These are phyloP conservation scores for Hoplodrina blanda DNA, from an alignment of 2,888 invertebrate genomes.

Conservation along the genomic window DNA sequence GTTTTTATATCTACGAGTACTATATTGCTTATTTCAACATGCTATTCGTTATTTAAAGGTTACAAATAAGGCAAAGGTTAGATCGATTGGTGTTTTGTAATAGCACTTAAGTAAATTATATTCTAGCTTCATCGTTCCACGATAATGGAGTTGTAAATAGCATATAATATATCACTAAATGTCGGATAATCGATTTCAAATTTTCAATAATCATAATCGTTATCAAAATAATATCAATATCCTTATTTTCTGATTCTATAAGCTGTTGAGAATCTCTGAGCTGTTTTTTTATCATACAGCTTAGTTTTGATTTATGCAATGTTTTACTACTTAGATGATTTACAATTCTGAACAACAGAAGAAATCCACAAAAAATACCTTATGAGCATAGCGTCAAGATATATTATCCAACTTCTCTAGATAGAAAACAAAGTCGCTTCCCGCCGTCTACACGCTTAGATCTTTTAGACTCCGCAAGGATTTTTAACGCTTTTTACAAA, in stretches of 20 bases:
- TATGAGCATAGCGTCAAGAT: no score
- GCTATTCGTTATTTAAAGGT: slow-evolving; percentile 47
- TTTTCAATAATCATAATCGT: not conserved
- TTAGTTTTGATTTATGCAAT: not conserved
- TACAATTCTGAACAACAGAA: no score
- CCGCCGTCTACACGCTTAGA: no score
- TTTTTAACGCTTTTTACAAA: no score
- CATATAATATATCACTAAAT: not conserved
- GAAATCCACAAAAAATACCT: no score
- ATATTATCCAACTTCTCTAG: no score
- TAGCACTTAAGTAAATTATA: slow-evolving; percentile 39
- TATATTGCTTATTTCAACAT: slow-evolving; percentile 15
- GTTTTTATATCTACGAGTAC: slow-evolving; percentile 13
- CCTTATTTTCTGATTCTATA: slow-evolving; percentile 17
- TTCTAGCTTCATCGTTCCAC: slow-evolving; percentile 4
- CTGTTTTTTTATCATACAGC: slow-evolving; percentile 10
- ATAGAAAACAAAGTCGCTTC: no score
- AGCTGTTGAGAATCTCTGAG: not conserved
- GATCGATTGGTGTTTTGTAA: slow-evolving; percentile 35
- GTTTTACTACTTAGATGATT: not conserved
- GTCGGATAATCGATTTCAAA: slow-evolving; percentile 20
- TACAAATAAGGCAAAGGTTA: slow-evolving; percentile 43
- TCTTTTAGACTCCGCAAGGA: no score
- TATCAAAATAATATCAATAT: slow-evolving; percentile 15
- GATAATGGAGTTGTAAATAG: slow-evolving; percentile 24